A percentile compares a stretch with the other conserved stretches of the same genome.
These are phyloP conservation scores for Trichoplusia ni DNA, from an alignment of 1,140 invertebrate species.

Conservation along the genomic window DNA sequence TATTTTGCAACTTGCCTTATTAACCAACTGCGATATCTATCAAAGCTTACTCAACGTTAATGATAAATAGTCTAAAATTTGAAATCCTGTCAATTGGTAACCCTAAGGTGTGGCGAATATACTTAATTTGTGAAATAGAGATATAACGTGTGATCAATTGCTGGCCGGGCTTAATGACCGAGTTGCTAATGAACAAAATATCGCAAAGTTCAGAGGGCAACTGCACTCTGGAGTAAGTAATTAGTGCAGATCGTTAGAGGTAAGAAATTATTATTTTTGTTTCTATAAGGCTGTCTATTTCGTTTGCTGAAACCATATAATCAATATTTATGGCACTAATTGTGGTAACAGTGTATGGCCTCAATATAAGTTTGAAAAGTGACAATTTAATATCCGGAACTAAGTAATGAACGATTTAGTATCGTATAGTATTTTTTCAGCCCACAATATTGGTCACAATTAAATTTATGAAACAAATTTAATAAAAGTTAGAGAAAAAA, in stretches of 20 bases:
- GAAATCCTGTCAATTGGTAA: neutral
- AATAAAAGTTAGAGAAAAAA: too few relatives aligned
- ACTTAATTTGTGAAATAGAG: conserved; percentile 3
- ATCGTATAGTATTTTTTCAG: too few relatives aligned
- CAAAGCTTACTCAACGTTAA: neutral
- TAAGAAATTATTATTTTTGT: conserved; percentile 10
- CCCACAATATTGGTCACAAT: too few relatives aligned
- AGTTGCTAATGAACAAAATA: conserved; percentile 14
- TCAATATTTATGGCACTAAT: too few relatives aligned
- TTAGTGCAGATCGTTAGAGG: conserved; percentile 4
- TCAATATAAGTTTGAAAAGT: too few relatives aligned
- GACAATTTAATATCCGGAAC: too few relatives aligned
- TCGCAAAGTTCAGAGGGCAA: conserved; percentile 12
- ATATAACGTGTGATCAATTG: conserved; percentile 10
- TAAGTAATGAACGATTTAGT: too few relatives aligned
- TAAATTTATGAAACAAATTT: too few relatives aligned
- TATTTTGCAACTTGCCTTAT: too few relatives aligned
- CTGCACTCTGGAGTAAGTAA: conserved; percentile 2
- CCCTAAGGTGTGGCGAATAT: neutral
- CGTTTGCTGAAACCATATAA: too few relatives aligned
- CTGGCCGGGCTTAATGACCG: neutral
- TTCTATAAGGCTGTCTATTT: neutral
- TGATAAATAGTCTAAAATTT: neutral
- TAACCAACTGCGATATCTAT: neutral
- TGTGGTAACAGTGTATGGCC: too few relatives aligned